phyloP scores from a whole-genome alignment of 2,888 invertebrate species.

The Diogma glabrata region DNA sequence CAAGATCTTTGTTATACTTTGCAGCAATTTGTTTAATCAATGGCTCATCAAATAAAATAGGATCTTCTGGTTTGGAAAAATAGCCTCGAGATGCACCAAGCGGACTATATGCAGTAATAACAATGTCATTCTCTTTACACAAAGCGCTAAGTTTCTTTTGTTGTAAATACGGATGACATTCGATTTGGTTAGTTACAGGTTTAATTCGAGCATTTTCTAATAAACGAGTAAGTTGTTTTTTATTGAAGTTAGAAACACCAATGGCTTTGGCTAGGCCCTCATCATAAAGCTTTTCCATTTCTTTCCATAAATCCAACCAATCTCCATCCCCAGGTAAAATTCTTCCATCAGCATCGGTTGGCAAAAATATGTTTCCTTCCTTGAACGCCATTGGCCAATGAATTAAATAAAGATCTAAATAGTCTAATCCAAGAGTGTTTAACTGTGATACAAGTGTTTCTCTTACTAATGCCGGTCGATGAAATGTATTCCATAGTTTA shows the following conservation, averaged over 20 bases:
- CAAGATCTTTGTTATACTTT: slow-evolving; percentile 51
- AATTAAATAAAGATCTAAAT: slow-evolving; percentile 69
- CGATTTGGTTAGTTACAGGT: slow-evolving; percentile 50
- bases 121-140: slow-evolving; percentile 50
- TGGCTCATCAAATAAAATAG: no score
- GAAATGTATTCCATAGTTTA: slow-evolving; percentile 33
- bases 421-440: slow-evolving; percentile 51
- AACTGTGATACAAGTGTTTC: slow-evolving; percentile 50
- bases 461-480: slow-evolving; percentile 51
- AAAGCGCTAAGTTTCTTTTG: slow-evolving; percentile 56
- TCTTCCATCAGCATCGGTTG: slow-evolving; percentile 18
- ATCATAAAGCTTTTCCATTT: slow-evolving; percentile 61
- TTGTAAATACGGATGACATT: slow-evolving; percentile 51
- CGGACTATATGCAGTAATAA: slow-evolving; percentile 61
- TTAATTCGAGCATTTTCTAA: slow-evolving; percentile 49
- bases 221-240: slow-evolving; percentile 57
- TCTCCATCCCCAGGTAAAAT: slow-evolving; percentile 45
- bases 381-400: slow-evolving; percentile 79
- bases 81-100: slow-evolving; percentile 47
- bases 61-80: slow-evolving; percentile 37
- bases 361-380: no score
- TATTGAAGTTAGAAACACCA: slow-evolving; percentile 82
- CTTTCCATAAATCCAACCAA: slow-evolving; percentile 67
- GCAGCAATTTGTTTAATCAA: slow-evolving; percentile 42
- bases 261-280: slow-evolving; percentile 63